Conservation (phyloP, 1,140 invertebrate species). For the Pseudomyrmex dendroicus region DNA sequence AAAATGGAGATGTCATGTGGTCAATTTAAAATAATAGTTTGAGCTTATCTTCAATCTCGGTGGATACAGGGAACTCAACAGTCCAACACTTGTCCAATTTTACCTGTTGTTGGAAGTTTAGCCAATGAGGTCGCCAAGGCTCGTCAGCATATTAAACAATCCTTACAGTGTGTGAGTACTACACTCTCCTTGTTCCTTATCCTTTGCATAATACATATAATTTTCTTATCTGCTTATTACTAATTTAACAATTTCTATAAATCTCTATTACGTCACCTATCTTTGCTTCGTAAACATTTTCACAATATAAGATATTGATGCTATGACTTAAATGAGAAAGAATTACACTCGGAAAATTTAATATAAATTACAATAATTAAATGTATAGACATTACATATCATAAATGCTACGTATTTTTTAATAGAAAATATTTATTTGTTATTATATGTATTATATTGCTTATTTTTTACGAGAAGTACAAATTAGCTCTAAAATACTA, state of each 20-base stretch:
- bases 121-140: slow-evolving; percentile 86
- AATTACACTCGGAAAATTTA: neutral
- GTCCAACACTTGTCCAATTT: slow-evolving; percentile 75
- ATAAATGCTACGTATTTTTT: neutral
- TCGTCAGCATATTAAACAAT: slow-evolving; percentile 86
- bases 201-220: slow-evolving; percentile 37
- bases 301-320: slow-evolving; percentile 16
- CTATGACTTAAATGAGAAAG: slow-evolving; percentile 7
- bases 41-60: slow-evolving; percentile 79
- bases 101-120: slow-evolving; percentile 83
- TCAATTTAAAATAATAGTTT: slow-evolving; percentile 66
- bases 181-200: slow-evolving; percentile 73
- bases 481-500: no score
- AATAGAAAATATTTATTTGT: slow-evolving; percentile 1
- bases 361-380: neutral
- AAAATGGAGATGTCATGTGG: slow-evolving; percentile 61
- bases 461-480: no score
- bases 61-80: slow-evolving; percentile 80
- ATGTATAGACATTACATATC: no score
- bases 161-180: slow-evolving; percentile 87
- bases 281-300: slow-evolving; percentile 30
- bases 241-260: slow-evolving; percentile 62
- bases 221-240: slow-evolving; percentile 67
- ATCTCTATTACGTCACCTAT: slow-evolving; percentile 21
- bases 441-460: neutral